These are phyloP conservation scores for Neosilurus hyrtlii DNA, from an alignment of 2,797 vertebrate species.

Conservation along the genomic window DNA sequence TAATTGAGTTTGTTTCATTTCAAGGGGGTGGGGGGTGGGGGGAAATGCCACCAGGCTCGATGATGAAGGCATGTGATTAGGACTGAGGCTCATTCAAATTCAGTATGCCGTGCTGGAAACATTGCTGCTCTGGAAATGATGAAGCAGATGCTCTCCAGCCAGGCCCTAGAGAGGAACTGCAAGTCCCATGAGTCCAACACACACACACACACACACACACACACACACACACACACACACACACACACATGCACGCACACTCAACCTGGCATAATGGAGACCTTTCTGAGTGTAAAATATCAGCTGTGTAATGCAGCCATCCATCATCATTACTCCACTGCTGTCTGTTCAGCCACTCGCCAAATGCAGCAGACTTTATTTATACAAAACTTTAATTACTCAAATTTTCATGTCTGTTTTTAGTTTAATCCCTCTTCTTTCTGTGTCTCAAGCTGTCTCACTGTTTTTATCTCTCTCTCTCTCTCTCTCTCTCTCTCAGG, in stretches of 20 bases:
- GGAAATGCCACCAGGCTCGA: constrained; percentile 75
- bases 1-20: constrained; percentile 77
- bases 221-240: not conserved
- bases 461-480: constrained; percentile 36
- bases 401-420: constrained; percentile 31
- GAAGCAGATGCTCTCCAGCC: constrained; percentile 40
- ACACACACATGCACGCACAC: not conserved
- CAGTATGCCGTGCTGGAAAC: constrained; percentile 27
- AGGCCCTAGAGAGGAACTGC: constrained; percentile 12
- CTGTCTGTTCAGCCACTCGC: constrained; percentile 27
- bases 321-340: constrained; percentile 50
- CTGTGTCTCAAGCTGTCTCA: not conserved
- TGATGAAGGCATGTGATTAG: constrained; percentile 82
- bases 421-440: constrained; percentile 30
- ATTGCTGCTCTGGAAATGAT: constrained; percentile 43
- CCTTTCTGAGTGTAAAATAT: constrained; percentile 48
- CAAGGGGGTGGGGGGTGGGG: constrained; percentile 61
- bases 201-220: not conserved
- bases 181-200: constrained; percentile 4
- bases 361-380: constrained; percentile 33
- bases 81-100: constrained; percentile 44
- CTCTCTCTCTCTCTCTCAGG: not conserved
- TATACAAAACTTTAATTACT: constrained; percentile 47
- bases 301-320: constrained; percentile 57
- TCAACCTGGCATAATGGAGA: constrained; percentile 25